These are phyloP conservation scores for Phortica okadai DNA, from an alignment of 2,888 invertebrate species.

Conservation along the genomic window DNA sequence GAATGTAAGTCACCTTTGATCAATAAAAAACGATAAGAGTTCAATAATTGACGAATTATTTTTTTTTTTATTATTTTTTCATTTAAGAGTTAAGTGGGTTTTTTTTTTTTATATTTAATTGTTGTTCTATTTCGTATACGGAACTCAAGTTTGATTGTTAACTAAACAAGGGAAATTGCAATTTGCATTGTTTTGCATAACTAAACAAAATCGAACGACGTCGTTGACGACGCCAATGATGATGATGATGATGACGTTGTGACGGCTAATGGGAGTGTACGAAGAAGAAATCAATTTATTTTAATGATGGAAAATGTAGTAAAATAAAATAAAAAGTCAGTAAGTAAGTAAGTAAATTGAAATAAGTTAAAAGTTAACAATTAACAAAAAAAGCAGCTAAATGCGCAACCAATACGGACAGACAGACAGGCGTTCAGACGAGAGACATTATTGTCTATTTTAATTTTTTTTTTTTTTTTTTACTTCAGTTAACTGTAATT, in stretches of 20 bases:
- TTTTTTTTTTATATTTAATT: slow-evolving; percentile 25
- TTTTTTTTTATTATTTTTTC: neutral
- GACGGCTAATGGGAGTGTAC: no score
- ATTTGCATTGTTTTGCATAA: slow-evolving; percentile 13
- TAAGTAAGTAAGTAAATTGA: neutral
- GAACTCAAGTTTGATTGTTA: slow-evolving; percentile 3
- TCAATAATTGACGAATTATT: neutral
- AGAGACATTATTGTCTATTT: slow-evolving; percentile 34
- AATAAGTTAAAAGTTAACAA: slow-evolving; percentile 6
- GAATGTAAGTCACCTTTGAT: neutral
- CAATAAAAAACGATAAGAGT: neutral
- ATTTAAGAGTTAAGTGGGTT: slow-evolving; percentile 51
- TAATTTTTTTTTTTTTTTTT: neutral
- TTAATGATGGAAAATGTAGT: neutral
- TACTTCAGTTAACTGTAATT: slow-evolving; percentile 17
- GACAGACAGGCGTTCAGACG: neutral
- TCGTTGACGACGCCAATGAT: neutral
- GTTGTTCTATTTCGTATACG: neutral
- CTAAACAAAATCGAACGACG: neutral
- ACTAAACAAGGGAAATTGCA: neutral
- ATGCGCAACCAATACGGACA: neutral
- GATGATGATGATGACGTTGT: neutral
- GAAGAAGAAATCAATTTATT: no score
- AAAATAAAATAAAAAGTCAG: slow-evolving; percentile 4
- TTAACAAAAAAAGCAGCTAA: neutral